Percentiles rank a stretch among this genome's conserved stretches.
Evolutionary conservation across 2,888 invertebrate genomes (phyloP).

Genomic region (Apamea epomidion): DNA sequence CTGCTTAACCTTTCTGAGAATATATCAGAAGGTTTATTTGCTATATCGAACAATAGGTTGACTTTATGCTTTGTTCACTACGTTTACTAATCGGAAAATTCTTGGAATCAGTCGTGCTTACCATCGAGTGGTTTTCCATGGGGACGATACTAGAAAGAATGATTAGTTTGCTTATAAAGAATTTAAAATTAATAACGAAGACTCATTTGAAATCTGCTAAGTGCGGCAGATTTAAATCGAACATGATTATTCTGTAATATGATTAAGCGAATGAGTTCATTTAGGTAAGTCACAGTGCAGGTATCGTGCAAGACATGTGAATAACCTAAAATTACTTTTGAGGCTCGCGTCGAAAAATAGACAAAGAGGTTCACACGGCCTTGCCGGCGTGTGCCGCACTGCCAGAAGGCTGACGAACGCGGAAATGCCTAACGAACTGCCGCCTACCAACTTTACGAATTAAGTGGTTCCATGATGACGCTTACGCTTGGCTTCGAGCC

Average conservation of each 20-base stretch:
- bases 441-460: conserved; percentile 85
- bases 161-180: neutral
- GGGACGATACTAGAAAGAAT: conserved; percentile 11
- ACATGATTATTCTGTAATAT: neutral
- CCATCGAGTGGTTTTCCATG: conserved; percentile 38
- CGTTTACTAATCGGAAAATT: conserved; percentile 51
- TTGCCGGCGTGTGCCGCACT: conserved; percentile 83
- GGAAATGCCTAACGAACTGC: conserved; percentile 83
- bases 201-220: neutral
- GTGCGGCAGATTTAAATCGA: neutral
- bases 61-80: conserved; percentile 54
- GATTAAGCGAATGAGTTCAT: conserved; percentile 28
- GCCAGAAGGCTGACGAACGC: conserved; percentile 83
- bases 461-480: conserved; percentile 74
- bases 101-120: conserved; percentile 41
- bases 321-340: conserved; percentile 67
- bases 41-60: conserved; percentile 46
- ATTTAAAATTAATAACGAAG: neutral
- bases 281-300: conserved; percentile 42
- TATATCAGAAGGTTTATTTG: conserved; percentile 27
- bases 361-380: conserved; percentile 89
- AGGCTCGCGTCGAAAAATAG: conserved; percentile 77
- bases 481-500: conserved; percentile 65
- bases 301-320: conserved; percentile 62
- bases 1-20: conserved; percentile 43